phyloP scores from a whole-genome alignment of 2,888 invertebrate genomes.

The Sycophila texana region DNA sequence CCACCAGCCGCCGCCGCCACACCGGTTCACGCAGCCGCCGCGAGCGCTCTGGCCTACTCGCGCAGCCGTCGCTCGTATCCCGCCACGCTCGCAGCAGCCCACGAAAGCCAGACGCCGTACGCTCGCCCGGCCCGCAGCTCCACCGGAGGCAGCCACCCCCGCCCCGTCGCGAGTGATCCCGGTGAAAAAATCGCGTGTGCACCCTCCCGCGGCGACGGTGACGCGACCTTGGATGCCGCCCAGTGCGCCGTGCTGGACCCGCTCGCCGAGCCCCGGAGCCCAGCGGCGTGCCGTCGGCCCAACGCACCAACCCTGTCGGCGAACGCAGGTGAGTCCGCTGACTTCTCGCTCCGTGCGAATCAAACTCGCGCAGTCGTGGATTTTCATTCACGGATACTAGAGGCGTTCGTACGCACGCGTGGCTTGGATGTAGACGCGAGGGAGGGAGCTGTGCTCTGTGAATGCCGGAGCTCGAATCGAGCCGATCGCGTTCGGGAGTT shows the following conservation, averaged over 20 bases:
- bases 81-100: slow-evolving; percentile 21
- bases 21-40: slow-evolving; percentile 74
- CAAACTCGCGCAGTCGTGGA: no score
- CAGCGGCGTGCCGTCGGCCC: slow-evolving; percentile 60
- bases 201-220: not conserved
- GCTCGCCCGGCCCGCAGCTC: slow-evolving; percentile 1
- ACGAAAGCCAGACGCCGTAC: slow-evolving; percentile 5
- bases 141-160: slow-evolving; percentile 7
- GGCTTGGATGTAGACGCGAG: no score
- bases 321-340: slow-evolving; percentile 66
- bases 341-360: no score
- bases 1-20: slow-evolving; percentile 59
- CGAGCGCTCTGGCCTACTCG: slow-evolving; percentile 62
- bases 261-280: not conserved
- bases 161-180: not conserved
- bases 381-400: no score
- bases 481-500: no score
- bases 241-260: not conserved
- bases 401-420: no score
- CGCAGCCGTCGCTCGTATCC: not conserved
- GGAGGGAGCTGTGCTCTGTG: no score
- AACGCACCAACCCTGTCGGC: slow-evolving; percentile 72
- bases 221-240: not conserved
- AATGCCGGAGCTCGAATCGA: no score
- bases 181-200: not conserved